These are phyloP conservation scores for Rhagium mordax DNA, from an alignment of 2,888 invertebrate species.

Conservation along the genomic window DNA sequence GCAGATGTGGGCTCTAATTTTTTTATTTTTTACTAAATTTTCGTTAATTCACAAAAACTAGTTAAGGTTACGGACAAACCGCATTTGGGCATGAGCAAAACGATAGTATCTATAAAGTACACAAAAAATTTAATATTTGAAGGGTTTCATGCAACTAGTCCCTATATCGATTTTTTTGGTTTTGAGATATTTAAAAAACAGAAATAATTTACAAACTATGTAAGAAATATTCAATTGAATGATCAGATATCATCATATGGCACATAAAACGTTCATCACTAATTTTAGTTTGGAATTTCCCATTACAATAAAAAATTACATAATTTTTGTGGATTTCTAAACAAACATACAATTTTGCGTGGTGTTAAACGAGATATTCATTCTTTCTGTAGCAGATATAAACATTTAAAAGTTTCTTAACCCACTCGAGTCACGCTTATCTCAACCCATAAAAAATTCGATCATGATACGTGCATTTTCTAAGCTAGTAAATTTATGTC, in stretches of 20 bases:
- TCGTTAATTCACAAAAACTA: neutral
- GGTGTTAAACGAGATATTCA: neutral
- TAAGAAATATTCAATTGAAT: no score
- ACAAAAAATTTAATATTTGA: no score
- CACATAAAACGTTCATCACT: no score
- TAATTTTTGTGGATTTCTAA: neutral
- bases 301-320: neutral
- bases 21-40: neutral
- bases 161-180: no score
- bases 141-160: no score
- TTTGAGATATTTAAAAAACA: no score
- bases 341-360: neutral
- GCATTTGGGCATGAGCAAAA: no score
- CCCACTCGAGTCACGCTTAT: constrained; percentile 1
- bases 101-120: no score
- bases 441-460: constrained; percentile 9
- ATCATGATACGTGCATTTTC: neutral
- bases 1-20: constrained; percentile 5
- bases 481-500: constrained; percentile 28
- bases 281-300: neutral
- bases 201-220: no score
- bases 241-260: no score
- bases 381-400: neutral
- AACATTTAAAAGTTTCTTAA: neutral
- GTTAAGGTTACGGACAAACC: no score